Evolutionary conservation across 2,888 invertebrate genomes (phyloP).

Genomic region (Heteropelma amictum): DNA sequence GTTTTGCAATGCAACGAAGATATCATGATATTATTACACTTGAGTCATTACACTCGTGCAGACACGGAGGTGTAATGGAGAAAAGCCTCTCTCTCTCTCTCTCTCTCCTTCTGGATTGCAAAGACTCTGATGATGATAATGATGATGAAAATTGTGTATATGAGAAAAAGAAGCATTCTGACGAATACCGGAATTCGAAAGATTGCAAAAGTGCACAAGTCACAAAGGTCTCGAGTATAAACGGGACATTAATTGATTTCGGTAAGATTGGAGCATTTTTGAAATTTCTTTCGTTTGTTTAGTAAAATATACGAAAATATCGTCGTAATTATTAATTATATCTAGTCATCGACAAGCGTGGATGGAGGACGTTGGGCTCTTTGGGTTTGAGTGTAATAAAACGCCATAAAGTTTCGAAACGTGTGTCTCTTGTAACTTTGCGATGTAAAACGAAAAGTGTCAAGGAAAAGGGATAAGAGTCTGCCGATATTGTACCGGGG

Average conservation of each 20-base stretch:
- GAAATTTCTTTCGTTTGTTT: background rate
- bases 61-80: slow-evolving; percentile 3
- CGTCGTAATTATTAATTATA: too few relatives aligned
- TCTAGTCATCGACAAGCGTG: too few relatives aligned
- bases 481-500: slow-evolving; percentile 21
- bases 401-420: too few relatives aligned
- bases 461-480: slow-evolving; percentile 31
- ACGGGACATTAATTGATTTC: background rate
- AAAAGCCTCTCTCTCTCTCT: too few relatives aligned
- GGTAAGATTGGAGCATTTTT: background rate
- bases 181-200: slow-evolving; percentile 1
- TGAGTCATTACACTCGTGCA: slow-evolving; percentile 12
- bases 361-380: too few relatives aligned
- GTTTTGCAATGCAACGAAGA: slow-evolving; percentile 43
- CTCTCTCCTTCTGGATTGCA: background rate
- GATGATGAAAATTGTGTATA: slow-evolving; percentile 28
- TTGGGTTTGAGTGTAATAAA: background rate
- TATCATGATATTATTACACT: slow-evolving; percentile 33
- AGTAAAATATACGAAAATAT: too few relatives aligned
- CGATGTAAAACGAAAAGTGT: slow-evolving; percentile 45
- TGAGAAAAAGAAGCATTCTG: background rate
- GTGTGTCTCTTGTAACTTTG: slow-evolving; percentile 17
- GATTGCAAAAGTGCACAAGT: background rate
- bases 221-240: background rate
- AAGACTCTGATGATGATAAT: slow-evolving; percentile 29